These are phyloP conservation scores for Poecilus cupreus DNA, from an alignment of 2,888 invertebrate genomes.

Conservation along the genomic window DNA sequence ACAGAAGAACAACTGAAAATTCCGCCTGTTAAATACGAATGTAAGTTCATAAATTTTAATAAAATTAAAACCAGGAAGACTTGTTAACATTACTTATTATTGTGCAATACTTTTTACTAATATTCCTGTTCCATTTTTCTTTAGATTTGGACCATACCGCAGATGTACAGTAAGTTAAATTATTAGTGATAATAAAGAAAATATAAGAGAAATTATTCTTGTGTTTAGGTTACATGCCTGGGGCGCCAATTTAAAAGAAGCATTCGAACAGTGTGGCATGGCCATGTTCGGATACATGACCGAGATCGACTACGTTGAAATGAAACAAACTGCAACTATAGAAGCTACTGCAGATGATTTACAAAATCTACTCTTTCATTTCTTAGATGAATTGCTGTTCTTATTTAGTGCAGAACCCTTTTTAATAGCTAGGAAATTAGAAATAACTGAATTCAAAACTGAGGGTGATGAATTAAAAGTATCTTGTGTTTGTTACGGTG, in stretches of 20 bases:
- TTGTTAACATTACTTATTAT: slow-evolving; percentile 21
- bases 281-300: slow-evolving; percentile 99
- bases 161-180: slow-evolving; percentile 94
- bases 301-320: slow-evolving; percentile 88
- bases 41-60: slow-evolving; percentile 74
- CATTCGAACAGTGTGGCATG: slow-evolving; percentile 95
- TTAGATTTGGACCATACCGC: slow-evolving; percentile 97
- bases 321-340: slow-evolving; percentile 85
- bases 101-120: slow-evolving; percentile 36
- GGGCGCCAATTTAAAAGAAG: slow-evolving; percentile 90
- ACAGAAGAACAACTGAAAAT: slow-evolving; percentile 79
- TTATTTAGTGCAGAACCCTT: slow-evolving; percentile 94
- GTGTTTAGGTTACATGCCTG: slow-evolving; percentile 87
- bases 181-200: slow-evolving; percentile 10
- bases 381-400: slow-evolving; percentile 95
- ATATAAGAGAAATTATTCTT: slow-evolving; percentile 60
- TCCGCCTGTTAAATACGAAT: slow-evolving; percentile 86
- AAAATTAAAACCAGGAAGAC: neutral
- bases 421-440: slow-evolving; percentile 90
- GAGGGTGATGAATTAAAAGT: slow-evolving; percentile 84
- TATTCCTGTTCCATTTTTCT: slow-evolving; percentile 67
- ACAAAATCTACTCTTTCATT: slow-evolving; percentile 91
- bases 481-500: slow-evolving; percentile 90
- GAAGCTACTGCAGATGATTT: slow-evolving; percentile 94
- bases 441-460: slow-evolving; percentile 89